Conservation (phyloP, 2,113 vertebrate species). For the Hystrix brachyura region DNA sequence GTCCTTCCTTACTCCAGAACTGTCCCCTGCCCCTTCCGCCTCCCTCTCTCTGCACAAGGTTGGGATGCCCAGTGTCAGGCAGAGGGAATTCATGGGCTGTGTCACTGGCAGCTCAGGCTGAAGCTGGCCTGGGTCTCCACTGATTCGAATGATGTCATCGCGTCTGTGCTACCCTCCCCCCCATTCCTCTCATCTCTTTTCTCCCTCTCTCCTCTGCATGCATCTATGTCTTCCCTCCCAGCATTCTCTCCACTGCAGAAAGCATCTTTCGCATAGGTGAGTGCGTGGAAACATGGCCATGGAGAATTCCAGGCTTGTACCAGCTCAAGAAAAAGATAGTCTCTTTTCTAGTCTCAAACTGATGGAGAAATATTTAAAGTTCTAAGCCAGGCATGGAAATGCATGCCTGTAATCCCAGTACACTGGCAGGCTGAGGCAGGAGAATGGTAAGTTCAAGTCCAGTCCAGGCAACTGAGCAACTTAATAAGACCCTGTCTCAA, state of each 20-base stretch:
- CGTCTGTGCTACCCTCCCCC: background rate
- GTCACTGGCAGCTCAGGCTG: constrained; percentile 37
- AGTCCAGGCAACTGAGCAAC: background rate
- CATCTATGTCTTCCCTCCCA: background rate
- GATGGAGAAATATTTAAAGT: background rate
- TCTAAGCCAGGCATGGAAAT: no score
- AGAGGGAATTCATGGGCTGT: constrained; percentile 61
- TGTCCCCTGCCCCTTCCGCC: background rate
- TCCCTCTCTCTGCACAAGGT: background rate
- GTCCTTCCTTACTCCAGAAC: background rate
- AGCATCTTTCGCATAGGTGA: background rate
- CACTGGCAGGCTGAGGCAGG: background rate
- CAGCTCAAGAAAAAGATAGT: background rate
- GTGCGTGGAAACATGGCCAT: background rate
- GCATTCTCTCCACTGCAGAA: background rate
- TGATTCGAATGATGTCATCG: constrained; percentile 42
- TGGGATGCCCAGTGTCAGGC: background rate
- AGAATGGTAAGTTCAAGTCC: background rate
- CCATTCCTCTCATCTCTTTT: background rate
- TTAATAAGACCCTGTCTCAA: background rate
- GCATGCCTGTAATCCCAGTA: background rate
- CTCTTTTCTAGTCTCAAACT: background rate
- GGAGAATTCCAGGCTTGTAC: background rate
- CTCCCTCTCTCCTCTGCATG: background rate
- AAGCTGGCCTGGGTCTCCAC: constrained; percentile 36